phyloP scores from a whole-genome alignment of 2,113 vertebrate species.

The Cavia aperea region DNA sequence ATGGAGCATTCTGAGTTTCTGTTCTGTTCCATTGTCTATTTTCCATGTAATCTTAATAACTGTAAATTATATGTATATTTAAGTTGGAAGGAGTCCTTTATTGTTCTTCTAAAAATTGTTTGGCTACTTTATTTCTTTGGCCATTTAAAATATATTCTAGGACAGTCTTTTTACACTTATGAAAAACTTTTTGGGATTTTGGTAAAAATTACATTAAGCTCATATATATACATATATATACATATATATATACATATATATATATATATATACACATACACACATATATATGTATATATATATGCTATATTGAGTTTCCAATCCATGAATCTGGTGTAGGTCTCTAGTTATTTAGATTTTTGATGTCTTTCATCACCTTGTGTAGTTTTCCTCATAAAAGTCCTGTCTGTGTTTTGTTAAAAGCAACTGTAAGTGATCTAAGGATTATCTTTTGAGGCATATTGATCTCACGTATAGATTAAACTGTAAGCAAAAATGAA shows the following conservation, averaged over 20 bases:
- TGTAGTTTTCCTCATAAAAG: neutral
- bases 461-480: neutral
- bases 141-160: neutral
- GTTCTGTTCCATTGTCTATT: neutral
- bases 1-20: neutral
- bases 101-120: neutral
- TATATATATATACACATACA: too few relatives aligned
- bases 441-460: neutral
- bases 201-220: neutral
- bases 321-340: neutral
- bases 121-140: neutral
- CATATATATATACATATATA: too few relatives aligned
- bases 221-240: neutral
- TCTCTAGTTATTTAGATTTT: neutral
- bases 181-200: neutral
- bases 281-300: neutral
- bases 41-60: neutral
- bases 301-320: neutral
- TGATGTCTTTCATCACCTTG: neutral
- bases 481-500: neutral
- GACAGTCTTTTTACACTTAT: neutral
- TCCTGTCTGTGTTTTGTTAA: neutral
- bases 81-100: neutral
- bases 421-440: neutral
- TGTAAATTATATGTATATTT: neutral